Evolutionary conservation across 2,113 vertebrate species (phyloP), one percentile per base, ranked within the genome.

Genomic region (Limnothrissa miodon): DNA sequence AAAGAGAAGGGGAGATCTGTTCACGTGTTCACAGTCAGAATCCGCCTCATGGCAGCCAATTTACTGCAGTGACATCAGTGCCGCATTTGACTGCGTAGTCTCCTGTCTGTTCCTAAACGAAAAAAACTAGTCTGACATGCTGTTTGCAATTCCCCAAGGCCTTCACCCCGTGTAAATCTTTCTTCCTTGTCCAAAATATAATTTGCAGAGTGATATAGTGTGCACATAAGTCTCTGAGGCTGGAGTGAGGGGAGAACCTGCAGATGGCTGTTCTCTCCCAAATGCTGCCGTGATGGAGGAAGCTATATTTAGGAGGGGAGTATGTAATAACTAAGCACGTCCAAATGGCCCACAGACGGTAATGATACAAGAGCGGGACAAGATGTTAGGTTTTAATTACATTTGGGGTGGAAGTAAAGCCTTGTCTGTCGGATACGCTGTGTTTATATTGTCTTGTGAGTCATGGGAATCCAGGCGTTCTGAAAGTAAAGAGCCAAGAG

Each of bases 301-400:
- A 83, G 91, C 92, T 94, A 93, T 92, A 93, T 93, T 94, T 93
- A 93, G 93, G 87, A 91, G 88, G 87, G 66, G 62, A 87, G 92
- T 90, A 90, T 92, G 91, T 94, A 95, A 93, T 93, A 92, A 92
- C 89, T 92, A 92, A 91, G 90, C 89, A 87, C 88, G 89, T 87
- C 83, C 89, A 89, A 91, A 91, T 88, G 91, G 92, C 88, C 88
- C 89, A 85, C 89, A 89, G 82, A 86, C 83, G 84, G 89, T 93
- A 93, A 93, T 93, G 90, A 94, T 91, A 93, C 89, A 87, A 92
- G 89, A 89, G 91, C 88, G 86, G 86, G 92, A 93, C 92, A 90
- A 92, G 92, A 93, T 91, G 91, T 89, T 84, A 89, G 87, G 91
- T 89, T 74, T 90, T 94, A 94, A 94, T 94, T 93, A 90, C 88